Percentiles rank a stretch among this genome's conserved stretches.
Evolutionary conservation across 35 echinoderm and acorn worm species (phyloP).

Genomic region (Eucidaris tribuloides): DNA sequence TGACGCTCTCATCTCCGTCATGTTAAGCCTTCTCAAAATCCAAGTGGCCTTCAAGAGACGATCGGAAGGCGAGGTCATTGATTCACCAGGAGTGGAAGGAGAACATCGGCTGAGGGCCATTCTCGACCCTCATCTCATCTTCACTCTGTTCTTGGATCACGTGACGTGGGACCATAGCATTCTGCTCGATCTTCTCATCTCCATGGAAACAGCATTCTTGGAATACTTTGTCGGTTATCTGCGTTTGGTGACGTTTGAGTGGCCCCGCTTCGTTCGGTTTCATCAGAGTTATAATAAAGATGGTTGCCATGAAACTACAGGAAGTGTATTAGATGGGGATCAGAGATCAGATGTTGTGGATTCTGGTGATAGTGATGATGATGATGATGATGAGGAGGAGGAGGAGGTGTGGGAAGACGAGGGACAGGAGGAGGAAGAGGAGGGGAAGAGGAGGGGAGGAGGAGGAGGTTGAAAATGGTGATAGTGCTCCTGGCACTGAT

Average conservation of each 20-base stretch:
- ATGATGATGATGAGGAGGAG: background rate
- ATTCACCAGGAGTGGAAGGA: background rate
- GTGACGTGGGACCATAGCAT: conserved; percentile 56
- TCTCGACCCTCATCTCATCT: conserved; percentile 46
- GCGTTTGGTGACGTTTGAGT: background rate
- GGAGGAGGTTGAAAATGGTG: too few species aligned
- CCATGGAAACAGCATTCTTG: conserved; percentile 52
- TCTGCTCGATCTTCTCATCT: conserved; percentile 68
- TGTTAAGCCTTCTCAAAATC: conserved; percentile 20
- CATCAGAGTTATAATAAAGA: too few species aligned
- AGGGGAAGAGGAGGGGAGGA: too few species aligned
- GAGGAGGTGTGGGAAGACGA: conserved; percentile 10
- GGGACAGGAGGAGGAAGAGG: background rate
- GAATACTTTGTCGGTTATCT: conserved; percentile 52
- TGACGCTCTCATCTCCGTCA: conserved; percentile 23
- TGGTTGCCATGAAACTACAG: too few species aligned
- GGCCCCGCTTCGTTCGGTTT: conserved; percentile 3
- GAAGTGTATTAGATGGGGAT: too few species aligned
- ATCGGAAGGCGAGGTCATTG: background rate
- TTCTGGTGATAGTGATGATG: too few species aligned
- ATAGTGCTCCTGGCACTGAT: too few species aligned
- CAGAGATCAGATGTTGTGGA: too few species aligned
- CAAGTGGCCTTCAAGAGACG: background rate
- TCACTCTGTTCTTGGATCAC: conserved; percentile 29
- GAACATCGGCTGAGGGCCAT: too few species aligned